phyloP scores from a whole-genome alignment of 2,888 invertebrate genomes.

The Bruchidius siliquastri region DNA sequence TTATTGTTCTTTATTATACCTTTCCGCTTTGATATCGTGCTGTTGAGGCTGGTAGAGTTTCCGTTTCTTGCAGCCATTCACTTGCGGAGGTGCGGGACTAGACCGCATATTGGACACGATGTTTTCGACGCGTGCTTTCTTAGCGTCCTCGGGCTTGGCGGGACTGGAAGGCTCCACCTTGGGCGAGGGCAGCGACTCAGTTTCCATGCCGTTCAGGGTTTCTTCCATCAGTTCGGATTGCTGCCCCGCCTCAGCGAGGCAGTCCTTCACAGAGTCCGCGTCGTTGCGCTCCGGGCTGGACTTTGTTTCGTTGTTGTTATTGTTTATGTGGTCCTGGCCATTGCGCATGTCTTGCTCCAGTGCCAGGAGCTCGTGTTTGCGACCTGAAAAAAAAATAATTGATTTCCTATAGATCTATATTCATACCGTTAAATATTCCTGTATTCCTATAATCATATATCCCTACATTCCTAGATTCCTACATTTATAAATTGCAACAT shows the following conservation, averaged over 20 bases:
- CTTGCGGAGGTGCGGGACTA: slow-evolving; percentile 75
- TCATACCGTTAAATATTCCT: too few relatives aligned
- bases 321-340: slow-evolving; percentile 47
- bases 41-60: slow-evolving; percentile 95
- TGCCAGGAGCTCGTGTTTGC: slow-evolving; percentile 75
- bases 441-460: too few relatives aligned
- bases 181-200: slow-evolving; percentile 58
- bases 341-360: slow-evolving; percentile 64
- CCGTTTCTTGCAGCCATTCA: slow-evolving; percentile 92
- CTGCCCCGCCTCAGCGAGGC: slow-evolving; percentile 60
- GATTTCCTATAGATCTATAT: too few relatives aligned
- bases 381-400: slow-evolving; percentile 29
- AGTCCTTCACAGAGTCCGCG: slow-evolving; percentile 46
- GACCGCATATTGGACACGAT: slow-evolving; percentile 92
- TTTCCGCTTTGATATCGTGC: slow-evolving; percentile 65
- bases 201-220: slow-evolving; percentile 58
- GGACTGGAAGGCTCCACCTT: slow-evolving; percentile 58
- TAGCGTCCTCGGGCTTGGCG: slow-evolving; percentile 62
- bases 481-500: too few relatives aligned
- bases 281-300: slow-evolving; percentile 45
- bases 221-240: slow-evolving; percentile 56
- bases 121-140: slow-evolving; percentile 91
- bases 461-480: too few relatives aligned
- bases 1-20: too few relatives aligned
- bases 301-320: slow-evolving; percentile 52